Evolutionary conservation across 1,140 invertebrate genomes (phyloP), one percentile per base, ranked within the genome.

Genomic region (Brachionus rubens): DNA sequence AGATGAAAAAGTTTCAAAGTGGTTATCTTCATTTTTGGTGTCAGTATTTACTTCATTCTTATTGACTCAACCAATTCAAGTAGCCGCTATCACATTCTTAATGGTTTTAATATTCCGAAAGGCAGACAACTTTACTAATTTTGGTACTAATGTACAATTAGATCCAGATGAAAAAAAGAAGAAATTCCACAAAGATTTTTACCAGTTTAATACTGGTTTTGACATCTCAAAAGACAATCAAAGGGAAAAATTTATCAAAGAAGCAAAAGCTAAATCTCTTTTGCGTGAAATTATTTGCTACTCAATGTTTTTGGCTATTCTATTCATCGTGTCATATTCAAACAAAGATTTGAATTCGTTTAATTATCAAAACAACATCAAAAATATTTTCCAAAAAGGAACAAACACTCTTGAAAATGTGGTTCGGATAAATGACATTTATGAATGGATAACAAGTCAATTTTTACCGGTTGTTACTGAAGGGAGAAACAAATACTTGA

Each of bases 1-100:
- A 36, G 86, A 88, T 75, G 82, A 85, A 16, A 88, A 87, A 76
- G 86, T 85, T 36, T 83, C 83, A 65, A 86, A 88, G 79, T 88
- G 87, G 87, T 83, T 88, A 4, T 86, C 86, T 1, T 86, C 87
- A 1, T 82, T 88, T 77, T 62, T 88, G 43, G 81, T 87, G 1
- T 87, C 87, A 0, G 87, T 88, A 81, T 84, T 88, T 76, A 83
- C 83, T 59, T 87, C 87, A 0, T 81, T 88, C 10, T 83, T 88
- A 65, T 78, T 88, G 21, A 88, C 87, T 26, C 87, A 88, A 79
- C 87, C 87, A 10, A 83, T 88, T 30, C 88, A 88, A 83, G 86
- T 75, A 28, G 82, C 87, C 79, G 78, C 87, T 19, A 79, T 85
- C 30, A 86, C 87, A 0, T 82, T 87, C 48, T 78, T 88, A 21